phyloP scores from a whole-genome alignment of 2,113 vertebrate genomes.

The Oncorhynchus keta region DNA sequence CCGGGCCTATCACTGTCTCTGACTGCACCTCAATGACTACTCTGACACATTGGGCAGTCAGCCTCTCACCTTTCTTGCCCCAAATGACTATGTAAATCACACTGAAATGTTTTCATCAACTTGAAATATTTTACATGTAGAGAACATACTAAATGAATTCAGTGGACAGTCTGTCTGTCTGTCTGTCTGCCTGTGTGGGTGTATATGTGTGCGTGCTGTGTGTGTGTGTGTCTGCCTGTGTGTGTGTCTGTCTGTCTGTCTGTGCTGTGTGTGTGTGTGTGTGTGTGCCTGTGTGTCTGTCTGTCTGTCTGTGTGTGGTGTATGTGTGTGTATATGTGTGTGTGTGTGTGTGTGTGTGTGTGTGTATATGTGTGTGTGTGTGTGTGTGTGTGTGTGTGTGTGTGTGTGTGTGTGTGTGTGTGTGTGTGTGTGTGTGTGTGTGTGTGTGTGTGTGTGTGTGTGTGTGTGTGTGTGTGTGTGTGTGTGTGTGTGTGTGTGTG shows the following conservation, averaged over 20 bases:
- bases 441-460: constrained; percentile 15
- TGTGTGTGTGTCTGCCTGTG: not conserved
- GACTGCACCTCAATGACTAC: too few relatives aligned
- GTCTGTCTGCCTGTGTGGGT: constrained; percentile 6
- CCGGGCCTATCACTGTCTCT: too few relatives aligned
- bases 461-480: constrained; percentile 12
- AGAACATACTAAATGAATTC: too few relatives aligned
- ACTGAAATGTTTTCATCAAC: too few relatives aligned
- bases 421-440: constrained; percentile 8
- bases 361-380: constrained; percentile 9
- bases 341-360: constrained; percentile 9
- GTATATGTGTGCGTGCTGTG: not conserved
- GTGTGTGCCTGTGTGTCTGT: not conserved
- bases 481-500: constrained; percentile 9
- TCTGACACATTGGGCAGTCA: too few relatives aligned
- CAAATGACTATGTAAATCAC: too few relatives aligned
- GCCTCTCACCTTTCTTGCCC: too few relatives aligned
- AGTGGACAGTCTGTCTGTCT: constrained; percentile 1
- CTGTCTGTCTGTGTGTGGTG: not conserved
- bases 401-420: constrained; percentile 9
- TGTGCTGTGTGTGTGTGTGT: not conserved
- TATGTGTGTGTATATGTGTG: constrained; percentile 1
- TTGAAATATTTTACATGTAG: not conserved
- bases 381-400: constrained; percentile 4
- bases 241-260: not conserved